Evolutionary conservation across 2,888 invertebrate genomes (phyloP).

Genomic region (Luffia ferchaultella): DNA sequence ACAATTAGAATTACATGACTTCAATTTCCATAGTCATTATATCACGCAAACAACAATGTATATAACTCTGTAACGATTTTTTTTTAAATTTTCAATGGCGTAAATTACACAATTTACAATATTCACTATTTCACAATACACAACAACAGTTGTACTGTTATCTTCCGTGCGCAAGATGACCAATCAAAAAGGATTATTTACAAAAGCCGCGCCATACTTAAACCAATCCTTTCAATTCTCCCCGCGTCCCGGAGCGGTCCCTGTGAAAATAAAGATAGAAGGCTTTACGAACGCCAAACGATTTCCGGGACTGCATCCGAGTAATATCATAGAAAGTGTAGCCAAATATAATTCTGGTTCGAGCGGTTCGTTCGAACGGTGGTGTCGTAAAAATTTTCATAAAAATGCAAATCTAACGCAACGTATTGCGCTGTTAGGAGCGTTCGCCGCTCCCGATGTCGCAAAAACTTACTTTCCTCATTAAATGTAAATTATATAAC

Average conservation of each 20-base stretch:
- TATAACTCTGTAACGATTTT: no score
- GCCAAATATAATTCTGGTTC: constrained; percentile 7
- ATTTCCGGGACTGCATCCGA: background rate
- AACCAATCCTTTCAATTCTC: background rate
- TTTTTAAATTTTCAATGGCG: no score
- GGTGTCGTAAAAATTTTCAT: constrained; percentile 30
- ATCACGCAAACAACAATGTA: no score
- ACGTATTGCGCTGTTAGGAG: constrained; percentile 23
- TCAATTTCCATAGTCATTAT: no score
- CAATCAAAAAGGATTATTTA: no score
- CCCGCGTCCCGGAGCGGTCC: background rate
- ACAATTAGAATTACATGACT: no score
- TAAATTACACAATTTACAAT: no score
- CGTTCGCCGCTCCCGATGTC: constrained; percentile 6
- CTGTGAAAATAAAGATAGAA: background rate
- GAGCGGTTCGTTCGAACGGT: constrained; percentile 5
- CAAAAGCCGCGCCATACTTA: no score
- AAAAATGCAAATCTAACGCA: constrained; percentile 36
- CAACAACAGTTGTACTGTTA: no score
- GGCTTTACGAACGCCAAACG: background rate
- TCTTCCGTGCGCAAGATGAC: no score
- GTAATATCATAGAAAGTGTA: constrained; percentile 3
- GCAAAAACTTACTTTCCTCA: constrained; percentile 22
- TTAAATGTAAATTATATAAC: constrained; percentile 34
- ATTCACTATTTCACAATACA: no score